Evolutionary conservation across 2,113 vertebrate species (phyloP).

Genomic region (Otocyon megalotis): DNA sequence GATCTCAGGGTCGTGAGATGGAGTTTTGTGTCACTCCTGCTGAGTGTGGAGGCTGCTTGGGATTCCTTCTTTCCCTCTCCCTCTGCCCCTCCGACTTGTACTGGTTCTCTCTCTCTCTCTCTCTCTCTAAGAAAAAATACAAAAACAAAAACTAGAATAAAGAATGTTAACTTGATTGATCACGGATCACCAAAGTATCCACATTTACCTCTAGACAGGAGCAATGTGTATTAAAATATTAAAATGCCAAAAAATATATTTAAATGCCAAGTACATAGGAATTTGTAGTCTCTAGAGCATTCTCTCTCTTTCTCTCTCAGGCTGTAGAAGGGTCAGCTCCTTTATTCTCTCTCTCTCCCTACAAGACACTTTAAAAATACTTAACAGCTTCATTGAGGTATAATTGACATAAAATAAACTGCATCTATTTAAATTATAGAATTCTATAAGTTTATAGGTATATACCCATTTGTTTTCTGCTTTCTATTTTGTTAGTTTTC

Average conservation of each 20-base stretch:
- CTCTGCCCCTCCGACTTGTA: too few relatives aligned
- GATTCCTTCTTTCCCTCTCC: too few relatives aligned
- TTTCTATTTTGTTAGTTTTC: background rate
- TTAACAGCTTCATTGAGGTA: background rate
- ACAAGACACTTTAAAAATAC: background rate
- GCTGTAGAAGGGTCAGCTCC: background rate
- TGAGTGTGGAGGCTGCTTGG: too few relatives aligned
- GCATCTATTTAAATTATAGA: background rate
- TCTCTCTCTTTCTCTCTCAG: background rate
- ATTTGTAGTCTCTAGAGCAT: background rate
- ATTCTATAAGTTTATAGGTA: background rate
- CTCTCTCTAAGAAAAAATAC: too few relatives aligned
- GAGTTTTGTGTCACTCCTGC: too few relatives aligned
- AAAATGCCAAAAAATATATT: background rate
- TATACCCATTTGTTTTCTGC: background rate
- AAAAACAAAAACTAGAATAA: background rate
- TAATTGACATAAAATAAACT: background rate
- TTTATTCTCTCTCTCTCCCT: background rate
- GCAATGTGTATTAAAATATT: background rate
- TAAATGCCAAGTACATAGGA: background rate
- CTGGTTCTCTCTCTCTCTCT: too few relatives aligned
- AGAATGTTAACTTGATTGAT: background rate
- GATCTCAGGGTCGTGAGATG: background rate
- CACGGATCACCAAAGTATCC: background rate
- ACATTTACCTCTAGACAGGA: background rate